Evolutionary conservation across 2,113 vertebrate genomes (phyloP).

Genomic region (Amazona vittata): DNA sequence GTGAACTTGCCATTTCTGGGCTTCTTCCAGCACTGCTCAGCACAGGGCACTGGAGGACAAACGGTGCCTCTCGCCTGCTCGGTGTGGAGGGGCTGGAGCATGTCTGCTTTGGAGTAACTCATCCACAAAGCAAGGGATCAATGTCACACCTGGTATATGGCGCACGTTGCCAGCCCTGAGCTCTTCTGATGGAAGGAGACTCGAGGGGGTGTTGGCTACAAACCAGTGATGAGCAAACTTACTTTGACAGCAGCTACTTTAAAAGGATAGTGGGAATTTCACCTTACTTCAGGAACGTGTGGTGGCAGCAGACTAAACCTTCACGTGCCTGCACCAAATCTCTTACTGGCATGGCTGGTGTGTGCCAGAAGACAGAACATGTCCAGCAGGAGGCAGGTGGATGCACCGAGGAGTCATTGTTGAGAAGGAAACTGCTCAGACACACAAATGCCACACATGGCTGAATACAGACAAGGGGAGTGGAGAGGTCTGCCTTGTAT

Average conservation of each 20-base stretch:
- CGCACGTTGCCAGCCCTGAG: neutral
- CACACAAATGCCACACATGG: accelerated
- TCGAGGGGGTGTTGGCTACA: too few species aligned
- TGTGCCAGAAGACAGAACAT: neutral
- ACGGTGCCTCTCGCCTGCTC: neutral
- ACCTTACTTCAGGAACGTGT: neutral
- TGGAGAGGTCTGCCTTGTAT: accelerated
- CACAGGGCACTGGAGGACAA: neutral
- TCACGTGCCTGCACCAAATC: neutral
- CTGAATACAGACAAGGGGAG: neutral
- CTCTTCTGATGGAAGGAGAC: neutral
- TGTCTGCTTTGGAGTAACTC: neutral
- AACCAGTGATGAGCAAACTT: neutral
- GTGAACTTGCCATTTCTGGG: neutral
- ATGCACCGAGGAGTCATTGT: neutral
- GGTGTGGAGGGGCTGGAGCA: neutral
- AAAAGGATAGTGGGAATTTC: neutral
- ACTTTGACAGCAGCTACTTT: neutral
- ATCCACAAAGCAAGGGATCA: neutral
- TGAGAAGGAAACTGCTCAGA: neutral
- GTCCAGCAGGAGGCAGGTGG: neutral
- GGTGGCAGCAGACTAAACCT: neutral
- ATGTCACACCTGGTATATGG: neutral
- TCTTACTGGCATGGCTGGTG: neutral
- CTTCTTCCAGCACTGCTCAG: neutral